phyloP scores from a whole-genome alignment of 2,113 vertebrate genomes.

The Callospermophilus lateralis region DNA sequence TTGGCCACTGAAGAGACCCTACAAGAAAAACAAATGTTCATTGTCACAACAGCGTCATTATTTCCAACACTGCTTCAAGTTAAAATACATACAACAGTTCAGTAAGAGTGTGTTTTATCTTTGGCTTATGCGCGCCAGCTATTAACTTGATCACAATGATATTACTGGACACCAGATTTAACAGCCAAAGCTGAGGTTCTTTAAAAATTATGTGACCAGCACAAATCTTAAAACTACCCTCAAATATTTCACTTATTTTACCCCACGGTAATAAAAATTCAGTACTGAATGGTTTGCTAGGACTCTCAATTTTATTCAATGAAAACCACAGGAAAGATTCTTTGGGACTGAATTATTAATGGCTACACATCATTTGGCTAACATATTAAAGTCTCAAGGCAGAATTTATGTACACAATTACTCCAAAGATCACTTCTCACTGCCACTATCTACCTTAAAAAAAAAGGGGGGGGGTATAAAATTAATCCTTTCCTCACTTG shows the following conservation, averaged over 20 bases:
- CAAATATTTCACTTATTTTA: background rate
- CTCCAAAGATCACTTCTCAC: conserved; percentile 25
- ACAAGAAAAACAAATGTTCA: background rate
- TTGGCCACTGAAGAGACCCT: background rate
- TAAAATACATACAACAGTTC: background rate
- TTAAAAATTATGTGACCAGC: conserved; percentile 35
- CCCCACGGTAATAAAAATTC: background rate
- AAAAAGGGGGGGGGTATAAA: background rate
- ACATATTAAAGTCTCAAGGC: background rate
- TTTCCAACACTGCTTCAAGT: conserved; percentile 5
- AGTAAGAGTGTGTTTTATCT: conserved; percentile 23
- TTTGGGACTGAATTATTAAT: conserved; percentile 45
- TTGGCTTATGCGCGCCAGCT: background rate
- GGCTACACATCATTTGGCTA: background rate
- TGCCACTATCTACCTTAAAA: background rate
- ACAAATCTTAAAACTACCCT: background rate
- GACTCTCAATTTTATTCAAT: conserved; percentile 32
- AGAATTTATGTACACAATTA: conserved; percentile 7
- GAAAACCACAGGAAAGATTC: conserved; percentile 44
- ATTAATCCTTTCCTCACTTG: background rate
- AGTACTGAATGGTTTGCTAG: background rate
- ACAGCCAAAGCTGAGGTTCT: background rate
- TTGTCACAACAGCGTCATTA: background rate
- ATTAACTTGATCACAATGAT: background rate
- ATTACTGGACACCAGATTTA: background rate